Evolutionary conservation across 37 sponge, comb jelly and placozoan genomes (phyloP), one percentile per base, ranked within the genome.

Genomic region (Spongilla lacustris): DNA sequence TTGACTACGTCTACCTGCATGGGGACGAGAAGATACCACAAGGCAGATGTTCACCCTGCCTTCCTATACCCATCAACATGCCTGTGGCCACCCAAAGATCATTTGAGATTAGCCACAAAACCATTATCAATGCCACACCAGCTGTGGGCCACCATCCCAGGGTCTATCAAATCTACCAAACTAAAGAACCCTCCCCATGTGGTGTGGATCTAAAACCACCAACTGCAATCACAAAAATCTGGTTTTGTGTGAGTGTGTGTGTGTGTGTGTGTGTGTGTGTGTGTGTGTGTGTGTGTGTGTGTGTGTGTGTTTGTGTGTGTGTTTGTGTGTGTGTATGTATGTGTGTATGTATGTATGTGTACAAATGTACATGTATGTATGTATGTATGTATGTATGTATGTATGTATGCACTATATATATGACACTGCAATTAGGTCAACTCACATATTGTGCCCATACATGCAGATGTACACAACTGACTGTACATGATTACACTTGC

Each of bases 11-110:
- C 68, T 21, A 33, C 24, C 35, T 31, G 14, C 82, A 81, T 32
- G 32, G 30, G 10, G 33, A 75, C 24, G 46, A 3, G 21, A 19
- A 26, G n/a, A 36, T 48, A 77, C 4, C 21, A 2, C 22, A 77
- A 33, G 24, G n/a, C 77, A 38, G 26, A 36, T 36, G 30, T 74
- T 5, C 30, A 33, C 84, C 67, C 89, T 82, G 73, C 75, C 89
- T 76, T 83, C 75, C 83, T 82, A 78, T 76, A 83, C 75, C 88
- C 81, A 67, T 81, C 82, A 75, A 9, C 8, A n/a, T 35, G 9
- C 27, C 71, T 71, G 71, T 6, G 46, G 46, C 9, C 28, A 70
- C 28, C 9, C 28, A 70, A 29, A 70, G 46, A n/a, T n/a, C n/a
- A 70, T 28, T 70, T 29, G 6, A 70, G 71, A 70, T 25, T 70